A percentile compares a stretch with the other conserved stretches of the same genome.
These are phyloP conservation scores for Pectinophora gossypiella DNA, from an alignment of 1,140 invertebrate genomes.

Conservation along the genomic window DNA sequence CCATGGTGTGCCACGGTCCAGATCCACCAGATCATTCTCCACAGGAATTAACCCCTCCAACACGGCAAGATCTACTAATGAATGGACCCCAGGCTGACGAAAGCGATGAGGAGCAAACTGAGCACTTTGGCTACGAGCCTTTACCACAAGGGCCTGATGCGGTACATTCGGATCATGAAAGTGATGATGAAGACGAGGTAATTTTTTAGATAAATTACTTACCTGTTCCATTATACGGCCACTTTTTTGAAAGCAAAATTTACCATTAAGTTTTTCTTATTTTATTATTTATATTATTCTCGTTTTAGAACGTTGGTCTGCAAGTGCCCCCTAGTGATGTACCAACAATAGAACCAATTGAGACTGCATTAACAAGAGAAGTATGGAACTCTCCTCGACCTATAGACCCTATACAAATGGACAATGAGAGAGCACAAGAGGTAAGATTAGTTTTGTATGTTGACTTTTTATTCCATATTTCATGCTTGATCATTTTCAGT, in stretches of 20 bases:
- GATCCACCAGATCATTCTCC: conserved; percentile 59
- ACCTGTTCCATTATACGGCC: no score
- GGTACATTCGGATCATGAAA: conserved; percentile 36
- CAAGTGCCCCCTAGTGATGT: conserved; percentile 37
- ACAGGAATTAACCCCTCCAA: conserved; percentile 53
- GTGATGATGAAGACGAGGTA: conserved; percentile 46
- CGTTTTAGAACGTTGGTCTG: no score
- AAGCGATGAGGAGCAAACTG: conserved; percentile 60
- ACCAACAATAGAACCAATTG: conserved; percentile 63
- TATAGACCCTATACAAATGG: conserved; percentile 64
- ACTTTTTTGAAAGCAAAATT: no score
- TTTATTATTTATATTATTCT: no score
- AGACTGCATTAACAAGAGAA: conserved; percentile 48
- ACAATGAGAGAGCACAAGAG: conserved; percentile 61
- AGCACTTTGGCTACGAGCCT: conserved; percentile 60
- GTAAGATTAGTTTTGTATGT: conserved; percentile 22
- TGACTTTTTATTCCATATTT: no score
- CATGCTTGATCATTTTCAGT: no score
- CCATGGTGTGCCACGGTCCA: conserved; percentile 63
- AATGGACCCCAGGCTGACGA: conserved; percentile 39
- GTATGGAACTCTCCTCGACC: conserved; percentile 58
- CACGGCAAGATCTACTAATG: conserved; percentile 47
- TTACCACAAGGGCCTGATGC: conserved; percentile 58
- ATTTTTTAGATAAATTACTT: no score
- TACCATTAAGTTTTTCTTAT: no score